These are phyloP conservation scores for Mormyrus iriodes DNA, from an alignment of 2,113 vertebrate genomes.

Conservation along the genomic window DNA sequence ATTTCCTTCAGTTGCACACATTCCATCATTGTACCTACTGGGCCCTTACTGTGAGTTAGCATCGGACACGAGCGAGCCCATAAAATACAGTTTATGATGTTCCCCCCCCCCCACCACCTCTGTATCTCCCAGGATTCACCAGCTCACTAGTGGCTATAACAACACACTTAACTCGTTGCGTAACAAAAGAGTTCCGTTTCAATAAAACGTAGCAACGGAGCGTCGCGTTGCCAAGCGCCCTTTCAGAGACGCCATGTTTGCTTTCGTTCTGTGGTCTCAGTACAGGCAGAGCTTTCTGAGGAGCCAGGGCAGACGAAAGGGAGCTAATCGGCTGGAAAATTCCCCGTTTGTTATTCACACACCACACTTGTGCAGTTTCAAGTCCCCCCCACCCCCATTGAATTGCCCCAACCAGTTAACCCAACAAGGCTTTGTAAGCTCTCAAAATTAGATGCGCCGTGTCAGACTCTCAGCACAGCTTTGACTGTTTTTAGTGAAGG, in stretches of 20 bases:
- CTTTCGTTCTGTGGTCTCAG: slow-evolving; percentile 41
- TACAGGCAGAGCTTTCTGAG: slow-evolving; percentile 35
- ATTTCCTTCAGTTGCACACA: neutral
- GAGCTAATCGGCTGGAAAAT: slow-evolving; percentile 43
- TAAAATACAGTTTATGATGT: neutral
- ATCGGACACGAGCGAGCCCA: neutral
- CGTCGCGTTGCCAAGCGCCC: neutral
- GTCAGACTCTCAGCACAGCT: neutral
- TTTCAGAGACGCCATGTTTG: slow-evolving; percentile 46
- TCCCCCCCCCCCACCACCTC: neutral
- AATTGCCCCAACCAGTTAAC: neutral
- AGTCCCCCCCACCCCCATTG: slow-evolving; percentile 5
- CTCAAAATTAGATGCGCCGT: neutral
- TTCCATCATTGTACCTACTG: neutral
- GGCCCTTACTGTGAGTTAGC: neutral
- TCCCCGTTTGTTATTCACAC: slow-evolving; percentile 24
- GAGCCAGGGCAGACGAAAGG: slow-evolving; percentile 29
- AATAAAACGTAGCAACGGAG: neutral
- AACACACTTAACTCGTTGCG: neutral
- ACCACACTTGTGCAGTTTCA: slow-evolving; percentile 27
- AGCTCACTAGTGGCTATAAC: neutral
- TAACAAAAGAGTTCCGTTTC: slow-evolving; percentile 1
- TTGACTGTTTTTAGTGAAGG: neutral
- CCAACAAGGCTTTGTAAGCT: neutral
- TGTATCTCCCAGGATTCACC: neutral